Percentiles rank a stretch among this genome's conserved stretches.
Conservation (phyloP, 2,888 invertebrate species). For the Cetonia aurata region DNA sequence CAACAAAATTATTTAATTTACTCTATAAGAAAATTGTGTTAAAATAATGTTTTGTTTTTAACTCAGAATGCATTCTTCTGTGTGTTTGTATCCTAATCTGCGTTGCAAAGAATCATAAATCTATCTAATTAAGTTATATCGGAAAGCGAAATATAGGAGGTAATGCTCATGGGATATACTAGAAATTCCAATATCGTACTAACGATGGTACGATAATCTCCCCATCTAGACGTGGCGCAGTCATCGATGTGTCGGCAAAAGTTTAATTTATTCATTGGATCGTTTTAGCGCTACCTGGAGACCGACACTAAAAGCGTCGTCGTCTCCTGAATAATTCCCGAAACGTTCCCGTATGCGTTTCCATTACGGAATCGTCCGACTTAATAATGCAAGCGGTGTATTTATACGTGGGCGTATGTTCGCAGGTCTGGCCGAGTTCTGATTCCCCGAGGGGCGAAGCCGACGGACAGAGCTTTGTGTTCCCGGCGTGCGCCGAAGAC, state of each 20-base stretch:
- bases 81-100: no score
- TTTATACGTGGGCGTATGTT: conserved; percentile 12
- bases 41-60: no score
- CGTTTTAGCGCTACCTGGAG: conserved; percentile 33
- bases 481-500: conserved; percentile 69
- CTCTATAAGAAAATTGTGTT: no score
- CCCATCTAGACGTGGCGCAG: not conserved
- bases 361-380: not conserved
- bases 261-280: conserved; percentile 37
- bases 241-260: conserved; percentile 11
- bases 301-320: conserved; percentile 27
- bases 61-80: no score
- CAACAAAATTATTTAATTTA: no score
- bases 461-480: conserved; percentile 78
- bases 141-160: no score
- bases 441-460: conserved; percentile 78
- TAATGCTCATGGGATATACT: no score
- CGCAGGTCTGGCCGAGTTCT: conserved; percentile 78
- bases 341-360: not conserved
- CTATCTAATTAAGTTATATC: no score
- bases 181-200: not conserved
- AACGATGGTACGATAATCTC: not conserved
- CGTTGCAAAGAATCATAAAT: no score
- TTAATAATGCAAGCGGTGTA: conserved; percentile 31
- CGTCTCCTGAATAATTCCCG: conserved; percentile 36